phyloP scores from a whole-genome alignment of 1,140 invertebrate genomes.

The Drosophila watanabei region DNA sequence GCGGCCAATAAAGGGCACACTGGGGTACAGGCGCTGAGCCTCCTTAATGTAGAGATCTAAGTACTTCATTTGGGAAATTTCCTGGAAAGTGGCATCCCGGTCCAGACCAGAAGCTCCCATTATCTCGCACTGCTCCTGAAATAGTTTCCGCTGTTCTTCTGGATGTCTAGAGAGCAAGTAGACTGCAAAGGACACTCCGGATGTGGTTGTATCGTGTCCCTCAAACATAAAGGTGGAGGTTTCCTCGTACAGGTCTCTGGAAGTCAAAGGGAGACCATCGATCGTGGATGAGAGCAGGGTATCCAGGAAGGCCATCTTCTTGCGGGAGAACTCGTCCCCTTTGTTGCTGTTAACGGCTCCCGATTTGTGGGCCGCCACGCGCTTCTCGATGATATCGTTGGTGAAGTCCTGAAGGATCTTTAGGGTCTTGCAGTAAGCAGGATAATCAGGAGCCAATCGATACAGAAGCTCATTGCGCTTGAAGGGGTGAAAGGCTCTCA shows the following conservation, averaged over 20 bases:
- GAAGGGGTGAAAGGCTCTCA: constrained; percentile 67
- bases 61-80: constrained; percentile 89
- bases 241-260: constrained; percentile 89
- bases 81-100: constrained; percentile 86
- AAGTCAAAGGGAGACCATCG: constrained; percentile 87
- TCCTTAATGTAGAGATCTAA: constrained; percentile 90
- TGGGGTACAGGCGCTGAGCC: constrained; percentile 88
- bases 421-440: constrained; percentile 41
- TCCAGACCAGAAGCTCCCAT: constrained; percentile 85
- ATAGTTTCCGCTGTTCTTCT: constrained; percentile 75
- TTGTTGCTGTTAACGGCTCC: constrained; percentile 25
- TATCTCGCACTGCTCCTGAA: constrained; percentile 85
- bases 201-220: constrained; percentile 86
- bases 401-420: constrained; percentile 76
- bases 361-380: constrained; percentile 50
- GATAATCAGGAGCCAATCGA: constrained; percentile 54
- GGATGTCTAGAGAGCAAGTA: constrained; percentile 73
- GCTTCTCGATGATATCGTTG: constrained; percentile 76
- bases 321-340: constrained; percentile 33
- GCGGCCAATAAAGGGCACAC: constrained; percentile 89
- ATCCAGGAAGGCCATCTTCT: constrained; percentile 78
- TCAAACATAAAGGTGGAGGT: constrained; percentile 91
- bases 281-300: constrained; percentile 82
- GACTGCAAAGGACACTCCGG: constrained; percentile 79
- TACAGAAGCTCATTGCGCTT: constrained; percentile 59